Evolutionary conservation across 2,113 vertebrate genomes (phyloP), one percentile per base, ranked within the genome.

Genomic region (Alosa alosa): DNA sequence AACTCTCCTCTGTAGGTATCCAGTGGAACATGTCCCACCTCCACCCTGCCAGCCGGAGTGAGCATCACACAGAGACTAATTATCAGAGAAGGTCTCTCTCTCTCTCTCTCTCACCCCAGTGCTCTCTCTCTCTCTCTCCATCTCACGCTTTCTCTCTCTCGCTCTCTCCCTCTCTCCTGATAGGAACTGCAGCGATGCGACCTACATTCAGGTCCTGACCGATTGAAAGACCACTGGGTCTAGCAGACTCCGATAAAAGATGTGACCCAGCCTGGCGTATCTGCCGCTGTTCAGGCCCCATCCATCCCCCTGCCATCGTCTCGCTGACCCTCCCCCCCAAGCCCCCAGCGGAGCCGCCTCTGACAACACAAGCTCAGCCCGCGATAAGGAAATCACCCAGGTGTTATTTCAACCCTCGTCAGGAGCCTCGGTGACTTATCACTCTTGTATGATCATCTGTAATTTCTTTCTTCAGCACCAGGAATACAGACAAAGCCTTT

Each of bases 11-110:
- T 81, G 91, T 94, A 93, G 94, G 94, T 93, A 92, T 57, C 88
- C 94, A 93, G 92, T 93, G 84, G 86, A 94, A 93, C 82, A 78
- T 36, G 93, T 90, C 93, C 93, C 93, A 90, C 87, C 94, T 93
- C 87, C 94, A 90, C 91, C 94, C 91, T 90, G 94, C 94, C 93
- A 92, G 86, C 6, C 85, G 92, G 90, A 72, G 91, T 93, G 90
- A 94, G 93, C 95, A 92, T 93, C 95, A 93, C 94, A 92, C 93
- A 93, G 95, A 96, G 94, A 96, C 94, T 95, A 95, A 96, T 96
- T 96, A 96, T 89, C 87, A 92, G 87, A 89, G 89, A 94, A 93
- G 94, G 88, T 47, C 89, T 91, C 90, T 92, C 88, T 47, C 89
- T 91, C 90, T 92, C 88, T 81, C 57, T 68, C 39, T 72, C 55